These are phyloP conservation scores for Macaca nemestrina DNA, from an alignment of 2,113 vertebrate genomes.

Conservation along the genomic window DNA sequence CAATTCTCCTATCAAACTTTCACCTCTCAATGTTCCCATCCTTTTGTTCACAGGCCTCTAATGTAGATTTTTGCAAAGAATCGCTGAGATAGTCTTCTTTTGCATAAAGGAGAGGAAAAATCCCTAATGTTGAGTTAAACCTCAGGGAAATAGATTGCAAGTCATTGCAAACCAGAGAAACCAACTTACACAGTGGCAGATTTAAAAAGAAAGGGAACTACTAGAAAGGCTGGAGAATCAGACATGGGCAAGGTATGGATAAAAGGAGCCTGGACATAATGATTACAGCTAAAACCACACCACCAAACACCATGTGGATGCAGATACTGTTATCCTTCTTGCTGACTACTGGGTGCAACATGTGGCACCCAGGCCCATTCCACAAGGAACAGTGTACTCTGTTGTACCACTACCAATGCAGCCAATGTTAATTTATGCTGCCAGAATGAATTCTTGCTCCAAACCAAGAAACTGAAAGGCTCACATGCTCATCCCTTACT, in stretches of 20 bases:
- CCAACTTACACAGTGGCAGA: neutral
- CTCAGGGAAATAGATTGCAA: neutral
- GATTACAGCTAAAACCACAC: neutral
- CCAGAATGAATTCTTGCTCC: neutral
- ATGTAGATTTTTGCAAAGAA: neutral
- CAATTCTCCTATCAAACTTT: neutral
- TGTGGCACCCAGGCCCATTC: too few species aligned
- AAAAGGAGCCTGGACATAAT: neutral
- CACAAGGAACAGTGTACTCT: neutral
- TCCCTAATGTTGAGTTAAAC: neutral
- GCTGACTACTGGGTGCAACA: neutral
- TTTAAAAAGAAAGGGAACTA: neutral
- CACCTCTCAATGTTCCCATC: neutral
- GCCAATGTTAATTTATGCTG: neutral
- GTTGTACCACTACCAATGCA: rapidly evolving
- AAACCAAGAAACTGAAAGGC: neutral
- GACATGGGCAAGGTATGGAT: neutral
- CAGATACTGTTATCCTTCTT: neutral
- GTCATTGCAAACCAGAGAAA: neutral
- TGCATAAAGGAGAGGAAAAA: slow-evolving; percentile 13
- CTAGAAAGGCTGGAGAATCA: neutral
- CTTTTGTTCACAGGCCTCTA: neutral
- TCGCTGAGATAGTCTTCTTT: neutral
- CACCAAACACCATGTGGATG: neutral
- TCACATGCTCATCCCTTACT: neutral